Base-by-base conservation (phyloP, 2,113 vertebrate species). In the Sceloporus tristichus region DNA sequence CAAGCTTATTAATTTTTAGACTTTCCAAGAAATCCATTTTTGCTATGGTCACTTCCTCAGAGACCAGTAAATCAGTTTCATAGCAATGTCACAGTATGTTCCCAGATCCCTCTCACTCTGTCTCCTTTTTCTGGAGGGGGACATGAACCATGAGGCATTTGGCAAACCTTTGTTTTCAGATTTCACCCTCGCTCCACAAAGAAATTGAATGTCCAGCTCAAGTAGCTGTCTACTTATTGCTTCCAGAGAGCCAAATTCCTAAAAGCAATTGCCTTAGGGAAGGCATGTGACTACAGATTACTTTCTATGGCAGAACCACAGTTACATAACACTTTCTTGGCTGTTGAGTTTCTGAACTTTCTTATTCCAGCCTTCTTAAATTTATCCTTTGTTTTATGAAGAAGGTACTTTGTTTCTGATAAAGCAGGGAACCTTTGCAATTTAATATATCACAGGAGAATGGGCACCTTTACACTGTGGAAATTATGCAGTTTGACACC, bases 211-310 rank as follows among this genome's bases (percentile, higher is more conserved):
- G 10, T 53, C 1, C 1, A 5, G 23, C 59, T 89, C 77, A 68
- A 13, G 84, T 84, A 11, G n/a, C 16, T 75, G 48, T 80, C 88
- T 71, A 14, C 87, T 77, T 42, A n/a, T 34, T 65, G 56, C 86
- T 90, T 75, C 84, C 29, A 16, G 2, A 23, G 70, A 90, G 54
- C 29, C 59, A 34, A 13, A 38, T 23, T 88, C 85, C 75, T 78
- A 90, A 92, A 89, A 90, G 1, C 19, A 79, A 7, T 0, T 66
- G 40, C 56, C 92, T 70, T 56, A 56, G 78, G 87, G 83, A 56
- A 85, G 81, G 77, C n/a, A 13, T 62, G n/a, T 42, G 82, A 89
- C 85, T 42, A 62, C 65, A 7, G 48, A 21, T 19, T 42, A 70
- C 29, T 34, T 87, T 23, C 23, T 40, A 13, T 18, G 10, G 18